Conservation (phyloP, 1,140 invertebrate species). For the Colletes latitarsis region DNA sequence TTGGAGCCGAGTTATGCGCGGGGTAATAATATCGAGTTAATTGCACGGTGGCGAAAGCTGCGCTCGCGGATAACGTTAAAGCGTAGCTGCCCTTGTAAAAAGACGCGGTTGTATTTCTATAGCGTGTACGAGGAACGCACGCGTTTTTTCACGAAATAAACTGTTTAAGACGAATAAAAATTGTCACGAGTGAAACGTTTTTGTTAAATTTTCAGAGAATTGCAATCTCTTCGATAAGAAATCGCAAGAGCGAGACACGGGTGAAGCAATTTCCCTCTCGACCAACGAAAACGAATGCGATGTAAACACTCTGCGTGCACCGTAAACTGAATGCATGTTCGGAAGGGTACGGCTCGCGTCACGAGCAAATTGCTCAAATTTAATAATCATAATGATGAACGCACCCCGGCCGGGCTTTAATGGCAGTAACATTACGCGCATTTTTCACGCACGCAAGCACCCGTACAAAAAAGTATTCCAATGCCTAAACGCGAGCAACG, state of each 20-base stretch:
- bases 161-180: no score
- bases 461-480: slow-evolving; percentile 9
- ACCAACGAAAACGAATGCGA: slow-evolving; percentile 15
- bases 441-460: not conserved
- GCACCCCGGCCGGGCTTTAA: slow-evolving; percentile 10
- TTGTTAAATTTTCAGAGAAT: no score
- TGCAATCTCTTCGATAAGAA: not conserved
- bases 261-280: slow-evolving; percentile 25
- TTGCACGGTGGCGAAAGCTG: slow-evolving; percentile 61
- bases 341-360: not conserved
- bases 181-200: no score
- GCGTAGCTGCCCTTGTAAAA: slow-evolving; percentile 18
- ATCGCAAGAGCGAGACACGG: not conserved
- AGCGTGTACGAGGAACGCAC: not conserved
- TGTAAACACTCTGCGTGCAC: not conserved
- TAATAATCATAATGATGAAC: slow-evolving; percentile 39
- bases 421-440: slow-evolving; percentile 12
- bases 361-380: slow-evolving; percentile 35
- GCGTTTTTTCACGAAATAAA: no score
- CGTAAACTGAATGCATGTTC: not conserved
- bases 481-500: slow-evolving; percentile 7
- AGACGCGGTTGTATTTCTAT: not conserved
- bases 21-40: slow-evolving; percentile 72
- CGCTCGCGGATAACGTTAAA: slow-evolving; percentile 40
- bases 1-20: slow-evolving; percentile 62